These are phyloP conservation scores for Isaurus tuberculatus DNA, from an alignment of 92 coral and sea anemone species.

Conservation along the genomic window DNA sequence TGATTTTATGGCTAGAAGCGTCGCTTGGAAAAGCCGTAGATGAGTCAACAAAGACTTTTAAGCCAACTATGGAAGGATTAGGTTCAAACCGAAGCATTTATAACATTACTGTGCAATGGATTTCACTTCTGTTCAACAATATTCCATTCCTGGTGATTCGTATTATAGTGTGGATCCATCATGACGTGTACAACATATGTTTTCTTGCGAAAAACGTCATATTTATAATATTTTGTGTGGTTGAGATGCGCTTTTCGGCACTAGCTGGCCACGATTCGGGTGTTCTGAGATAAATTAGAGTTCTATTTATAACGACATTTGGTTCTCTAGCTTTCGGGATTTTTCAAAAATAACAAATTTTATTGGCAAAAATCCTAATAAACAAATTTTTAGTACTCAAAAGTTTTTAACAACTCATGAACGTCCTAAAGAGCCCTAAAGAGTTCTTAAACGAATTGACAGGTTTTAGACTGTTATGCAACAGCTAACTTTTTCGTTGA, in stretches of 20 bases:
- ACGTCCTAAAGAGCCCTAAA: no score
- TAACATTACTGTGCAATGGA: constrained; percentile 28
- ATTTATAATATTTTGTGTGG: constrained; percentile 34
- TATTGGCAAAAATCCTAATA: no score
- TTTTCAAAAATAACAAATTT: no score
- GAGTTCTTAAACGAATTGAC: no score
- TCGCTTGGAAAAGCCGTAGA: constrained; percentile 44
- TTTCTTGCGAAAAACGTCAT: constrained; percentile 57
- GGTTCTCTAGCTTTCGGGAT: no score
- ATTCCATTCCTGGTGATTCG: constrained; percentile 59
- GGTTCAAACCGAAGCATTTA: constrained; percentile 34
- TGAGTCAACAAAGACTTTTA: constrained; percentile 24
- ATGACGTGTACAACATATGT: constrained; percentile 47
- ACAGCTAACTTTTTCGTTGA: no score
- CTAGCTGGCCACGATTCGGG: constrained; percentile 29
- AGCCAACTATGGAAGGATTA: constrained; percentile 27
- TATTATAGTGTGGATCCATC: constrained; percentile 44
- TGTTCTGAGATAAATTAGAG: background rate
- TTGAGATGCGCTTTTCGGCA: constrained; percentile 21
- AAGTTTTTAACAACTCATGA: no score
- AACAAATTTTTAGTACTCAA: no score
- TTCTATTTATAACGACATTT: background rate
- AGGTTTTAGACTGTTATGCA: no score
- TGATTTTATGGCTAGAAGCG: constrained; percentile 36
- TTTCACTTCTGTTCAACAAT: constrained; percentile 45